These are phyloP conservation scores for Lasioglossum marginatum DNA, from an alignment of 2,888 invertebrate genomes.

Conservation along the genomic window DNA sequence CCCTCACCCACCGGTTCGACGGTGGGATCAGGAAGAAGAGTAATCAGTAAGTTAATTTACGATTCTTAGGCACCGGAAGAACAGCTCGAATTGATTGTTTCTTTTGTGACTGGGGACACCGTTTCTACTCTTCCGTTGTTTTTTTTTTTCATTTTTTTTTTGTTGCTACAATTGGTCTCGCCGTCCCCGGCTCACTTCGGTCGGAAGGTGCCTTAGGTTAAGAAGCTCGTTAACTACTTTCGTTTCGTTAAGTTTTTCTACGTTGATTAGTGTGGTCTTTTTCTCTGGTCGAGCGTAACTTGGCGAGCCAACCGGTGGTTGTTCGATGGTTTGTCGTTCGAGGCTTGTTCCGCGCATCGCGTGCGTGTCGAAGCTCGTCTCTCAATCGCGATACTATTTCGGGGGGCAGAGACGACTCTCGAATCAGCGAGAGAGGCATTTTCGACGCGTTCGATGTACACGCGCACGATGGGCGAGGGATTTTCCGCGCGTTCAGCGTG, in stretches of 20 bases:
- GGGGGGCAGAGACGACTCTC: not conserved
- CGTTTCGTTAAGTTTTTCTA: constrained; percentile 59
- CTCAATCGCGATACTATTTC: constrained; percentile 17
- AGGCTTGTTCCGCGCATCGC: constrained; percentile 20
- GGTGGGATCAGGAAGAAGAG: constrained; percentile 28
- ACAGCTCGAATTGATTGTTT: constrained; percentile 58
- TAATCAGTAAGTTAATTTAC: constrained; percentile 50
- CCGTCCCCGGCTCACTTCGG: constrained; percentile 53
- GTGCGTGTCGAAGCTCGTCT: not conserved
- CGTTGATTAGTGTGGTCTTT: constrained; percentile 53
- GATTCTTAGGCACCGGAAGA: constrained; percentile 54
- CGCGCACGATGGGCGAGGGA: not conserved
- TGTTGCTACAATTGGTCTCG: constrained; percentile 4
- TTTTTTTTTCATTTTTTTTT: constrained; percentile 51
- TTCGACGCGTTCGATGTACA: not conserved
- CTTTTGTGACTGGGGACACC: constrained; percentile 62
- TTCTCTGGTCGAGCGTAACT: constrained; percentile 33
- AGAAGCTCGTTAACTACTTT: constrained; percentile 65
- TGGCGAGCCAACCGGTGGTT: constrained; percentile 20
- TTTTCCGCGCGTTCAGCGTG: constrained; percentile 72
- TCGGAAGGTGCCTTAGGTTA: constrained; percentile 68
- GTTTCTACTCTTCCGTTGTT: constrained; percentile 20
- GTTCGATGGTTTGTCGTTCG: constrained; percentile 15
- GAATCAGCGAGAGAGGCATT: constrained; percentile 55
- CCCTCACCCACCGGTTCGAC: constrained; percentile 15